Conservation (phyloP, 2,797 vertebrate species). For the Chromis chromis region DNA sequence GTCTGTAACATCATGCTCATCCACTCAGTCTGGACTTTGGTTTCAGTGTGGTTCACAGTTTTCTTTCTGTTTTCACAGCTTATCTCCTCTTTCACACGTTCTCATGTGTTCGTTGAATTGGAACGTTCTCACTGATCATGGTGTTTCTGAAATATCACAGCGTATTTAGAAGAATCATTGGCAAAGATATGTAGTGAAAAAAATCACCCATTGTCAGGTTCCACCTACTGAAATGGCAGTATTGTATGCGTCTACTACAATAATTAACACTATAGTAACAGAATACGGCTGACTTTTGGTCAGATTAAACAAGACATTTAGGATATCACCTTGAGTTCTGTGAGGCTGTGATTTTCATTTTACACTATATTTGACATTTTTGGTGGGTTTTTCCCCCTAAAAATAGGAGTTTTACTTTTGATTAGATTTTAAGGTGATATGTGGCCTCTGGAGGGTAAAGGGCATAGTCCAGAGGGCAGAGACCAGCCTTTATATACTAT, state of each 20-base stretch:
- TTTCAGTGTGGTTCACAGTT: constrained; percentile 11
- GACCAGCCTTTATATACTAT: not conserved
- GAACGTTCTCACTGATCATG: not conserved
- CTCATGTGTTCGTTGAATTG: not conserved
- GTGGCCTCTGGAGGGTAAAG: no score
- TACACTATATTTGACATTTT: no score
- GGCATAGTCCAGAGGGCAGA: no score
- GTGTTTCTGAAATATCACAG: not conserved
- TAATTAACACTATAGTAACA: not conserved
- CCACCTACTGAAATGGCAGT: not conserved
- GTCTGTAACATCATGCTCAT: constrained; percentile 66
- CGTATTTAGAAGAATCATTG: constrained; percentile 1
- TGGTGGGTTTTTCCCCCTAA: no score
- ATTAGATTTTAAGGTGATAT: no score
- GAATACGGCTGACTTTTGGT: not conserved
- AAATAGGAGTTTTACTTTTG: no score
- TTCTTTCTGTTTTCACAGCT: constrained; percentile 8
- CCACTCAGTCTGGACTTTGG: not conserved
- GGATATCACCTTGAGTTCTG: not conserved
- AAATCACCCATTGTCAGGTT: not conserved
- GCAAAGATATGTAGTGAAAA: not conserved
- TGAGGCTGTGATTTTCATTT: no score
- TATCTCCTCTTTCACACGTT: not conserved
- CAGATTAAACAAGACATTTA: not conserved
- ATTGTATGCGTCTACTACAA: not conserved